Conservation (phyloP, 2,113 vertebrate genomes). For the Oreochromis niloticus region DNA sequence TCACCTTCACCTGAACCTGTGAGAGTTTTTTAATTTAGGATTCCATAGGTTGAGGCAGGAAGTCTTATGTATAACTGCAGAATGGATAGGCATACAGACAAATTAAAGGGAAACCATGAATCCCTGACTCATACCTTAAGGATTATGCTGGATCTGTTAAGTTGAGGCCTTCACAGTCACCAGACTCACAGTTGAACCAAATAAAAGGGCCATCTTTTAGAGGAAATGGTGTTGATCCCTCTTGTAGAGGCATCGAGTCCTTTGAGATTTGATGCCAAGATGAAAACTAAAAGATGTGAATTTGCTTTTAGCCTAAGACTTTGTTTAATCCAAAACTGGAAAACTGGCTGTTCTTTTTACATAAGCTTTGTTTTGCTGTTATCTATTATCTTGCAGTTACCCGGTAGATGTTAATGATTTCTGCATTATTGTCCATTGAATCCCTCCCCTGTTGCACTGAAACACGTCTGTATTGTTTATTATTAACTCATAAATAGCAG, state of each 20-base stretch:
- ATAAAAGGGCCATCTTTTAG: background rate
- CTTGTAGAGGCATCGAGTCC: background rate
- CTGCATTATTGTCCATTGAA: background rate
- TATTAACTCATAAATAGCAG: fast-evolving
- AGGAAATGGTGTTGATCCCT: background rate
- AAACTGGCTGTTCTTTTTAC: background rate
- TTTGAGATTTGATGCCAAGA: background rate
- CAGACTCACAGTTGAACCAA: background rate
- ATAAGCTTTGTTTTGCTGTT: background rate
- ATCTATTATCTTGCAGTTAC: background rate
- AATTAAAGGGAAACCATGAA: background rate
- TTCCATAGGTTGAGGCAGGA: background rate
- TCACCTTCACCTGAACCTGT: background rate
- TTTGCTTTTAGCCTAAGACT: background rate
- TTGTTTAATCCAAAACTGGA: background rate
- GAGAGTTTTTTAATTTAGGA: fast-evolving
- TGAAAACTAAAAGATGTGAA: background rate
- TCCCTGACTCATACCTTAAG: background rate
- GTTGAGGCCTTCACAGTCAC: background rate
- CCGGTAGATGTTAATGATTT: constrained; percentile 1
- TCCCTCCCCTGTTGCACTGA: background rate
- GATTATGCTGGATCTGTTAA: background rate
- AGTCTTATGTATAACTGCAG: background rate
- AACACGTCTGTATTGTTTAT: background rate
- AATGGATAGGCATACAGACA: background rate